Evolutionary conservation across 1,140 invertebrate genomes (phyloP), one percentile per base, ranked within the genome.

Genomic region (Caenorhabditis tropicalis): DNA sequence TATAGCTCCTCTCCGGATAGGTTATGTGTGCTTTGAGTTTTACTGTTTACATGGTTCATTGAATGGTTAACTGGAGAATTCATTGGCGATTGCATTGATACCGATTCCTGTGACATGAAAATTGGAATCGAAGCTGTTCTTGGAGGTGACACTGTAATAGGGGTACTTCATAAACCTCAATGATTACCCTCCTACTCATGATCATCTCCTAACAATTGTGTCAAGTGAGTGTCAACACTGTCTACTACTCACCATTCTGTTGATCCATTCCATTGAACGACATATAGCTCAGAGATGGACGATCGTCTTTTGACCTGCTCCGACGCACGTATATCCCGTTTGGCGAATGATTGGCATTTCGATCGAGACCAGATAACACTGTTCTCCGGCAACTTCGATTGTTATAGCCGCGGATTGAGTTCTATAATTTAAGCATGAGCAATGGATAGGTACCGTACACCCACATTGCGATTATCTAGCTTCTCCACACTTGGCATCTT

Each of bases 261-360:
- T 74, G 65, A 74, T 74, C 65, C 65, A 74, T 74, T 74, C 65
- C 65, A 36, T 74, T 74, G 36, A 74, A 74, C 33, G 65, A 39
- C 65, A 74, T 74, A 29, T 74, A 74, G n/a, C 65, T 74, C 36
- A 74, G 43, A 24, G 65, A 74, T 33, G 83, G 79, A 46, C 83
- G 65, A 31, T 84, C 83, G 48, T 84, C 83, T 60, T 84, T 84
- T 39, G 83, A 84, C 46, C 70, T 21, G 39, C 83, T 84, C 33
- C 83, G 46, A 16, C 83, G 46, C 43, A 84, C 83, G 56, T 84
- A 84, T n/a, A 84, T 65, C 16, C 83, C 83, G 24, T 70, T 84
- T 12, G 83, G 83, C 27, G 58, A 74, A 31, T 51, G 83, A 80
- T 82, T 82, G 12, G 83, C 49, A 29, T 84, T 84, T 5, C 49